These are phyloP conservation scores for Dinomys branickii DNA, from an alignment of 2,113 vertebrate species.

Conservation along the genomic window DNA sequence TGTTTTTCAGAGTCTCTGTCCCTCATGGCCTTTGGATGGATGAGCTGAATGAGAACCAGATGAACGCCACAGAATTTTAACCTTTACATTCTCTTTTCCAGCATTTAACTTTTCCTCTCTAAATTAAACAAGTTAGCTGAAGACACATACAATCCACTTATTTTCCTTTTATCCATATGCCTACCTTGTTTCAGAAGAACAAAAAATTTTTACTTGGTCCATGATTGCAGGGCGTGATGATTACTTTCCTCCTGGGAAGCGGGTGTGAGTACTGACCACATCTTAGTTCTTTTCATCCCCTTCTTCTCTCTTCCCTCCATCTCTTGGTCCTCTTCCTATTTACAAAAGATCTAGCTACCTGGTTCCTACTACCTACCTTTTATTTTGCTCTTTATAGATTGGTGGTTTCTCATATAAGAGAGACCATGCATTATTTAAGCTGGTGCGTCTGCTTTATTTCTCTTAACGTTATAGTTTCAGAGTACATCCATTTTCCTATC, in stretches of 20 bases:
- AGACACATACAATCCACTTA: slow-evolving; percentile 28
- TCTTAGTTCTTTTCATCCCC: background rate
- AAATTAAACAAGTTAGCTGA: slow-evolving; percentile 33
- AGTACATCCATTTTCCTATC: background rate
- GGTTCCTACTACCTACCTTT: background rate
- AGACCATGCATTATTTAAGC: background rate
- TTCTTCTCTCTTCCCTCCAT: background rate
- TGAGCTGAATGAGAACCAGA: background rate
- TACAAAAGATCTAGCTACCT: background rate
- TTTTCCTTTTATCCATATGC: background rate
- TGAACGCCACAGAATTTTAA: slow-evolving; percentile 13
- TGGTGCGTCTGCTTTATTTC: background rate
- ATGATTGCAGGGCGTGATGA: background rate
- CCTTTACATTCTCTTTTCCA: slow-evolving; percentile 28
- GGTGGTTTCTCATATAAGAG: background rate
- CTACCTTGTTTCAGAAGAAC: background rate
- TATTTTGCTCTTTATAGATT: background rate
- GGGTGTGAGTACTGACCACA: background rate
- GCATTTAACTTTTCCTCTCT: slow-evolving; percentile 43
- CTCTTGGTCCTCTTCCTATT: background rate
- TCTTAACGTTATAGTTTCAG: background rate
- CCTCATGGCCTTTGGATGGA: background rate
- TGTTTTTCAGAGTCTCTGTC: slow-evolving; percentile 33
- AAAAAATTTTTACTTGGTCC: background rate
- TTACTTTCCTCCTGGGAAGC: background rate